Percentiles rank a stretch among this genome's conserved stretches.
These are phyloP conservation scores for Cerastis leucographa DNA, from an alignment of 2,888 invertebrate species.

Conservation along the genomic window DNA sequence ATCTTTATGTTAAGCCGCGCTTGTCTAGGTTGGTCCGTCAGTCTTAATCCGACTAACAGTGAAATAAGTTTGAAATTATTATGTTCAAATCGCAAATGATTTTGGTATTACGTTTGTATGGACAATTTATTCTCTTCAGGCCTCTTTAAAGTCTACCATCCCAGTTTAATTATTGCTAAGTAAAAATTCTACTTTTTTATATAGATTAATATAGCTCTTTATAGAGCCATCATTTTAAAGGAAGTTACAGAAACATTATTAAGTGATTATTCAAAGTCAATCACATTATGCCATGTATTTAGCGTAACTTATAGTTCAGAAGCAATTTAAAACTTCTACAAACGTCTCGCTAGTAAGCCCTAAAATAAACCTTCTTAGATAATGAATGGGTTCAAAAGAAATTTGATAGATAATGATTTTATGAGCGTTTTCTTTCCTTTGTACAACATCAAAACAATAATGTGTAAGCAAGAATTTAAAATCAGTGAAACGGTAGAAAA, in stretches of 20 bases:
- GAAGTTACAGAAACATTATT: neutral
- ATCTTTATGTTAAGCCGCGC: too few relatives aligned
- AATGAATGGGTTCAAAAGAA: neutral
- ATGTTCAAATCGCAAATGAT: too few relatives aligned
- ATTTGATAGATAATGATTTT: slow-evolving; percentile 7
- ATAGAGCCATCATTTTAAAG: neutral
- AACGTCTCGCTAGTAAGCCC: neutral
- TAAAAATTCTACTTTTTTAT: too few relatives aligned
- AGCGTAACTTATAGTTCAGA: neutral
- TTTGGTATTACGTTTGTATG: too few relatives aligned
- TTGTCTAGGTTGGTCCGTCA: too few relatives aligned
- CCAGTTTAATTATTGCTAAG: too few relatives aligned
- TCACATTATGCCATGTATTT: neutral
- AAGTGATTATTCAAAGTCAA: neutral
- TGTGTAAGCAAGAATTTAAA: neutral
- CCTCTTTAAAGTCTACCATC: too few relatives aligned
- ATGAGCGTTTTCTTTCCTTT: slow-evolving; percentile 26
- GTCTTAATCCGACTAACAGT: too few relatives aligned
- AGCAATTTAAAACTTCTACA: neutral
- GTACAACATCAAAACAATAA: slow-evolving; percentile 1
- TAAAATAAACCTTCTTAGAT: neutral
- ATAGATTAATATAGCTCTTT: too few relatives aligned
- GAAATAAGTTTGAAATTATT: too few relatives aligned
- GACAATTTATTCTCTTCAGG: too few relatives aligned
- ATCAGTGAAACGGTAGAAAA: neutral